Evolutionary conservation across 2,888 invertebrate species (phyloP).

Genomic region (Chymomyza procnemis): DNA sequence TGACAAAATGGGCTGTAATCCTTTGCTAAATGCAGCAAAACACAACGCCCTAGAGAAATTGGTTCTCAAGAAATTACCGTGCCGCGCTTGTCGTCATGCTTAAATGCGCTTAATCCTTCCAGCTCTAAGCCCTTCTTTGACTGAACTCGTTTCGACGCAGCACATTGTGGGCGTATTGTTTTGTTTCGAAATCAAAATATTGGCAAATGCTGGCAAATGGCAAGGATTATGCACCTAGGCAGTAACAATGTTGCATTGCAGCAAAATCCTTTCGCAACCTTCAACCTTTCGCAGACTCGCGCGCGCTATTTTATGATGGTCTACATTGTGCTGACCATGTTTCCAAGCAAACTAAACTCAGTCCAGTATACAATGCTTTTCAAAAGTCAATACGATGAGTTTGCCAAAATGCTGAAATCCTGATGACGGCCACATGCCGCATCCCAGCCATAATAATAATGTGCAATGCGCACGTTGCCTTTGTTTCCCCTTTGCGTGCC

Average conservation of each 20-base stretch:
- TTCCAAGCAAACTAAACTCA: conserved; percentile 1
- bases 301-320: conserved; percentile 42
- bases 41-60: conserved; percentile 41
- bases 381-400: conserved; percentile 10
- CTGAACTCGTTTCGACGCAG: conserved; percentile 26
- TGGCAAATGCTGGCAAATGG: conserved; percentile 62
- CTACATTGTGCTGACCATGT: background rate
- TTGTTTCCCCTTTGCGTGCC: conserved; percentile 53
- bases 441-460: conserved; percentile 47
- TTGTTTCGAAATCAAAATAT: conserved; percentile 76
- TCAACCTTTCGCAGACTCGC: conserved; percentile 42
- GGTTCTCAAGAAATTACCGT: conserved; percentile 40
- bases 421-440: conserved; percentile 16
- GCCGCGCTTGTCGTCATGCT: conserved; percentile 49
- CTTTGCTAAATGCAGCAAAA: conserved; percentile 67
- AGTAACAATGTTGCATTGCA: conserved; percentile 8
- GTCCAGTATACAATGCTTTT: background rate
- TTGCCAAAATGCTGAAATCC: conserved; percentile 5
- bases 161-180: conserved; percentile 68
- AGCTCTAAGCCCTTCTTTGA: conserved; percentile 25
- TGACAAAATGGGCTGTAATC: conserved; percentile 62
- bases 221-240: conserved; percentile 12
- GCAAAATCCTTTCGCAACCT: conserved; percentile 62
- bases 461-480: conserved; percentile 50
- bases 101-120: conserved; percentile 70